Percentiles rank a stretch among this genome's conserved stretches.
These are phyloP conservation scores for Patella caerulea DNA, from an alignment of 2,888 invertebrate genomes.

Conservation along the genomic window DNA sequence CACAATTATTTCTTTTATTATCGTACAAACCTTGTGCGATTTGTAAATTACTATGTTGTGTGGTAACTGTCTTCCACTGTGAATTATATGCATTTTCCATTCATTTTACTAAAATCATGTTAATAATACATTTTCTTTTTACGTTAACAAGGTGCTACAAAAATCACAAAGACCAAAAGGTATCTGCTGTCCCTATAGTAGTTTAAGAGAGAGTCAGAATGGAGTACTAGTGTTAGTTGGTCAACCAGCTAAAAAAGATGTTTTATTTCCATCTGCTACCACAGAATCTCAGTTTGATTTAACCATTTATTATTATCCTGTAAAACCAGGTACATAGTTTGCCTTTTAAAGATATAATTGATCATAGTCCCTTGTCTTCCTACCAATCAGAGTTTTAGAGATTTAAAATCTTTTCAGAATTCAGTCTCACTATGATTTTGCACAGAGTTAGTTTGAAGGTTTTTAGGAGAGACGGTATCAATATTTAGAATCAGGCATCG, in stretches of 20 bases:
- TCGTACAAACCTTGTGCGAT: neutral
- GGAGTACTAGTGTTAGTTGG: constrained; percentile 55
- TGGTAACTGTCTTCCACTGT: neutral
- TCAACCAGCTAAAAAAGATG: constrained; percentile 43
- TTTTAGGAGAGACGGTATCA: too few relatives aligned
- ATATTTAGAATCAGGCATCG: too few relatives aligned
- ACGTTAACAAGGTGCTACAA: constrained; percentile 46
- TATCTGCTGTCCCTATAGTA: constrained; percentile 43
- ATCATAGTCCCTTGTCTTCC: too few relatives aligned
- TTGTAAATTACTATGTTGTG: neutral
- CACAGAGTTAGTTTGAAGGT: too few relatives aligned
- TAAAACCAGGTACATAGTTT: constrained; percentile 33
- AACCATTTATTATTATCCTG: constrained; percentile 49
- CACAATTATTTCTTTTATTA: neutral
- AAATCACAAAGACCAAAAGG: constrained; percentile 61
- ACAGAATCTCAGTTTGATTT: constrained; percentile 45
- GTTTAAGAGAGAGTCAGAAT: constrained; percentile 28
- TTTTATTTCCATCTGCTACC: constrained; percentile 51
- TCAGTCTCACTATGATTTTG: too few relatives aligned
- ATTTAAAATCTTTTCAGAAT: too few relatives aligned
- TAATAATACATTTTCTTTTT: neutral
- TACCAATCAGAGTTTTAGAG: too few relatives aligned
- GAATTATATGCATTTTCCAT: neutral
- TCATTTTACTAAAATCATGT: neutral
- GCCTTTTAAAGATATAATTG: neutral